These are phyloP conservation scores for Bombus balteatus DNA, from an alignment of 1,140 invertebrate genomes.

Conservation along the genomic window DNA sequence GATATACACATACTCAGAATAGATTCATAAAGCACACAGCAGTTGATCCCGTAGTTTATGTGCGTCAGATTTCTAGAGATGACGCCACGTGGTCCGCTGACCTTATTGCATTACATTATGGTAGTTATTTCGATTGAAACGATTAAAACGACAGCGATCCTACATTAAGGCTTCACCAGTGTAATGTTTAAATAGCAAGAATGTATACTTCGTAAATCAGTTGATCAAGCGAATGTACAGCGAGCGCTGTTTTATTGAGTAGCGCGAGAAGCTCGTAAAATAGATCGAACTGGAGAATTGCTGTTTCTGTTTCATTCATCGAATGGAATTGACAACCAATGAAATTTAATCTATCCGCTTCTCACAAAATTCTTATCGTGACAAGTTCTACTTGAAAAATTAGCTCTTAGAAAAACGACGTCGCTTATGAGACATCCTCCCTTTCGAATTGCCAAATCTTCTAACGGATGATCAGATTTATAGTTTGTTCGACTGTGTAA, in stretches of 20 bases:
- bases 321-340: background rate
- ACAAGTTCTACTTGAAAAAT: no score
- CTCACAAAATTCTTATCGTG: no score
- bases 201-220: background rate
- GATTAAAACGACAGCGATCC: slow-evolving; percentile 14
- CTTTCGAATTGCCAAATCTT: no score
- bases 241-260: background rate
- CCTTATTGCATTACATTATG: slow-evolving; percentile 14
- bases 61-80: slow-evolving; percentile 26
- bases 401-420: no score
- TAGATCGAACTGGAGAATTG: background rate
- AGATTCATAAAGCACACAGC: background rate
- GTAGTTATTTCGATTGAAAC: slow-evolving; percentile 23
- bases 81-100: slow-evolving; percentile 37
- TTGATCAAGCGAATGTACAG: background rate
- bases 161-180: background rate
- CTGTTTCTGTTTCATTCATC: background rate
- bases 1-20: background rate
- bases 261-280: background rate
- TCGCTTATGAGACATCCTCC: no score
- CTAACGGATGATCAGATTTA: no score
- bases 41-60: background rate
- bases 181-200: slow-evolving; percentile 13
- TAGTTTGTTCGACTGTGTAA: no score
- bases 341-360: background rate